Evolutionary conservation across 2,113 vertebrate species (phyloP).

Genomic region (Cyprinodon variegatus): DNA sequence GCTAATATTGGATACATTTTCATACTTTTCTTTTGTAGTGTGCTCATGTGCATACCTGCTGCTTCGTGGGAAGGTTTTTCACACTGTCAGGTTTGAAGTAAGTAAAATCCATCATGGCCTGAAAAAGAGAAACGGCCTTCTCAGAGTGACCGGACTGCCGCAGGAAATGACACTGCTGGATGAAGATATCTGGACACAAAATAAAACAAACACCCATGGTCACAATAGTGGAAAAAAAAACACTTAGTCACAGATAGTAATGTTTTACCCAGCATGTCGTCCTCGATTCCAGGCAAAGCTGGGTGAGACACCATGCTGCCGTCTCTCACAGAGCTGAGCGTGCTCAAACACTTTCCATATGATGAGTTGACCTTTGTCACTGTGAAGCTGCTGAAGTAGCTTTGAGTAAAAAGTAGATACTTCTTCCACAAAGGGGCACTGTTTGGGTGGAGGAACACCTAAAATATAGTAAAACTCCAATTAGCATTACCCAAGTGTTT

Average conservation of each 20-base stretch:
- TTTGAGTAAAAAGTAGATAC: constrained; percentile 92
- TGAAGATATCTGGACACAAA: constrained; percentile 82
- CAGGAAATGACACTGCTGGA: constrained; percentile 93
- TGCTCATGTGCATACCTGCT: constrained; percentile 75
- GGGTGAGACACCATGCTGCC: constrained; percentile 93
- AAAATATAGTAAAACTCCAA: neutral
- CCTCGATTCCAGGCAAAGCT: constrained; percentile 86
- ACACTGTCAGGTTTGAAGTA: constrained; percentile 95
- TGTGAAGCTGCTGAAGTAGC: constrained; percentile 92
- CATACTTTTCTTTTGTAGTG: neutral
- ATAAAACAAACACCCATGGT: neutral
- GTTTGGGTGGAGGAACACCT: constrained; percentile 93
- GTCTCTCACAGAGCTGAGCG: constrained; percentile 88
- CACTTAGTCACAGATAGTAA: neutral
- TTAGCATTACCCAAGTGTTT: neutral
- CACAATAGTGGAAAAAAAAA: neutral
- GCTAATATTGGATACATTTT: neutral
- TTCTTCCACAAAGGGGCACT: constrained; percentile 88
- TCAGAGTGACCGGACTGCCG: constrained; percentile 92
- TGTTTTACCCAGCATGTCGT: constrained; percentile 87
- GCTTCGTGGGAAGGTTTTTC: constrained; percentile 84
- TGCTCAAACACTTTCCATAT: constrained; percentile 93
- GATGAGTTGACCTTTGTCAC: constrained; percentile 87
- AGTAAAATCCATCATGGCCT: constrained; percentile 94
- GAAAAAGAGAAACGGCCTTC: constrained; percentile 90